Evolutionary conservation across 2,888 invertebrate genomes (phyloP), one percentile per base, ranked within the genome.

Genomic region (Thelaira solivaga): DNA sequence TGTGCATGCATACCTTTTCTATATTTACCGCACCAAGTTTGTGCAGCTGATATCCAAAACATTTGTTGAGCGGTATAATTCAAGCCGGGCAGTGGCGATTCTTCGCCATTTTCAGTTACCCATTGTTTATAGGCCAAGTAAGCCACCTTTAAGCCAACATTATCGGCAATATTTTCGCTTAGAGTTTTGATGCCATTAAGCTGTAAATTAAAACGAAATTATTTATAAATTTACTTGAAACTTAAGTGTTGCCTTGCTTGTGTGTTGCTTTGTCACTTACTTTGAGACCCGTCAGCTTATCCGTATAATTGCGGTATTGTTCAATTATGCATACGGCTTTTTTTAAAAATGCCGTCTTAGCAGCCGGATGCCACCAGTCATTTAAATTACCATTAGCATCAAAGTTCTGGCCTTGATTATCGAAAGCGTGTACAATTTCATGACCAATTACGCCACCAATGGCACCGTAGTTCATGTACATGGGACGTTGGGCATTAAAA

Each of bases 91-190:
- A 96, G 89, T 53, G 90, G 90, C 0, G 90, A 88, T 83, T 96
- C 95, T 0, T 89, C 89, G 0, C 92, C 92, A 84, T 95, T 92
- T 8, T 93, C 90, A 18, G 91, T 89, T 0, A 91, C 91, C 95
- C 95, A 96, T 10, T 92, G 91, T 51, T 92, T 91, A 88, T 96
- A 96, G 0, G 96, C 96, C 78, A 92, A 90, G 88, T 97, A 97
- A 0, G 97, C 95, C 86, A 95, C 94, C 87, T 97, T 97, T 80
- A 97, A 92, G 0, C 97, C 97, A 1, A 97, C 97, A 86, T 97
- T 97, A 87, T 97, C 97, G 0, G 97, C 97, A 71, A 97, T 97
- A 87, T 97, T 97, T 87, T 97, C 97, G 11, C 96, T 96, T 89
- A 96, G 96, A 0, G 96, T 97, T 84, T 95, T 95, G 72, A 96